Evolutionary conservation across 2,113 vertebrate genomes (phyloP).

Genomic region (Potamarius usumacintae): DNA sequence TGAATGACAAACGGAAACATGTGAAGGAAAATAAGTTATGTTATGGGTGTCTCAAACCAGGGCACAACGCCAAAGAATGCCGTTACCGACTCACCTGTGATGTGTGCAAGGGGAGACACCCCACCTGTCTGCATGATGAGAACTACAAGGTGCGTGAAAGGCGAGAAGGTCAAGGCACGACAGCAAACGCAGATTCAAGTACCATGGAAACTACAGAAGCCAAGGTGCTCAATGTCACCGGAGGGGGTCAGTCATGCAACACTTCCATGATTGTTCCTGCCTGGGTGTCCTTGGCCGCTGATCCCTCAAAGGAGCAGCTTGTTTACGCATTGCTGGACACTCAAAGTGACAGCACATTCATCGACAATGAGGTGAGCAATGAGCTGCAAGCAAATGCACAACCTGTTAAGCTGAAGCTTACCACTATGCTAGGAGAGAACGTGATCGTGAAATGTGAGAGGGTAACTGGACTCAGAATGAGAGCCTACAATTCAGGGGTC

Average conservation of each 20-base stretch:
- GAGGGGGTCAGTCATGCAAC: background rate
- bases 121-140: slow-evolving; percentile 21
- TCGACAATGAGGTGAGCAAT: slow-evolving; percentile 11
- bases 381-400: slow-evolving; percentile 9
- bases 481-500: background rate
- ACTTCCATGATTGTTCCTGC: slow-evolving; percentile 34
- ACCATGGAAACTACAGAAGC: slow-evolving; percentile 17
- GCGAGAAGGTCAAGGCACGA: background rate
- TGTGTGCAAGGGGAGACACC: slow-evolving; percentile 26
- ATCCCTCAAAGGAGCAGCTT: slow-evolving; percentile 18
- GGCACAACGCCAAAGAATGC: slow-evolving; percentile 26
- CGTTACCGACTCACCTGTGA: slow-evolving; percentile 1
- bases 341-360: slow-evolving; percentile 40
- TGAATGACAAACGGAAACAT: slow-evolving; percentile 5
- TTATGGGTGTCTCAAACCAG: slow-evolving; percentile 29
- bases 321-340: slow-evolving; percentile 30
- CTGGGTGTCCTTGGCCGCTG: slow-evolving; percentile 18
- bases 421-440: slow-evolving; percentile 34
- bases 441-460: slow-evolving; percentile 18
- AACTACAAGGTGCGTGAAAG: background rate
- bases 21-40: slow-evolving; percentile 38
- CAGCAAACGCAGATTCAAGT: background rate
- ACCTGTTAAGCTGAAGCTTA: slow-evolving; percentile 34
- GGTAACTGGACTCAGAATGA: slow-evolving; percentile 4
- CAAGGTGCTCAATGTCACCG: background rate